phyloP scores from a whole-genome alignment of 2,888 invertebrate species.

The Rotaria magnacalcarata region DNA sequence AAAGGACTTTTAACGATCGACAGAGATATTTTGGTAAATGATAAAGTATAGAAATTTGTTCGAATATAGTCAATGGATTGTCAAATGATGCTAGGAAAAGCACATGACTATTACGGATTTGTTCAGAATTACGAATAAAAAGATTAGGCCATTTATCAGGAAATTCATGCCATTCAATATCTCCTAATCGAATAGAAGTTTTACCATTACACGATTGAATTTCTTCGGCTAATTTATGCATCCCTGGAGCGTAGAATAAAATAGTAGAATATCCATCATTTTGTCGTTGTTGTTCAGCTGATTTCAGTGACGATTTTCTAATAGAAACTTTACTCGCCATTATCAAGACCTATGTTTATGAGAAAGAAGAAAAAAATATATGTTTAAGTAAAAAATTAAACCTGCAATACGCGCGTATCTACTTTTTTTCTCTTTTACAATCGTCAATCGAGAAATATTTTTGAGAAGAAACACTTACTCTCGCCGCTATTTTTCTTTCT shows the following conservation, averaged over 20 bases:
- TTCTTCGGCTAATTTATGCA: constrained; percentile 18
- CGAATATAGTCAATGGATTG: constrained; percentile 58
- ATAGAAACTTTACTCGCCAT: background rate
- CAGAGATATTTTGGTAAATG: constrained; percentile 55
- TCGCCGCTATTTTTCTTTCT: background rate
- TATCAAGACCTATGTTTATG: background rate
- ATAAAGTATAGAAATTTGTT: constrained; percentile 53
- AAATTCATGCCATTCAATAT: constrained; percentile 58
- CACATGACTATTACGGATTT: constrained; percentile 59
- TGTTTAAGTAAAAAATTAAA: background rate
- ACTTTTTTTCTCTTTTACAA: background rate
- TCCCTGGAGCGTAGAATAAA: constrained; percentile 7
- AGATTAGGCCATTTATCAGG: constrained; percentile 59
- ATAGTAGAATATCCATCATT: background rate
- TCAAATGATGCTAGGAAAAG: constrained; percentile 60
- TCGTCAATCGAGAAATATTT: background rate
- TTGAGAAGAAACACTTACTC: background rate
- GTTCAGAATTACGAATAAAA: constrained; percentile 58
- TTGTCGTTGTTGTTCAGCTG: background rate
- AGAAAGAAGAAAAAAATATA: background rate
- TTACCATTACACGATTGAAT: background rate
- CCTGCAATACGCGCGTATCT: background rate
- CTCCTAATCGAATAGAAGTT: constrained; percentile 1
- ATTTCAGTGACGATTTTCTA: background rate
- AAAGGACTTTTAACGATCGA: constrained; percentile 57